phyloP scores from a whole-genome alignment of 2,888 invertebrate genomes.

The Julus scandinavius region DNA sequence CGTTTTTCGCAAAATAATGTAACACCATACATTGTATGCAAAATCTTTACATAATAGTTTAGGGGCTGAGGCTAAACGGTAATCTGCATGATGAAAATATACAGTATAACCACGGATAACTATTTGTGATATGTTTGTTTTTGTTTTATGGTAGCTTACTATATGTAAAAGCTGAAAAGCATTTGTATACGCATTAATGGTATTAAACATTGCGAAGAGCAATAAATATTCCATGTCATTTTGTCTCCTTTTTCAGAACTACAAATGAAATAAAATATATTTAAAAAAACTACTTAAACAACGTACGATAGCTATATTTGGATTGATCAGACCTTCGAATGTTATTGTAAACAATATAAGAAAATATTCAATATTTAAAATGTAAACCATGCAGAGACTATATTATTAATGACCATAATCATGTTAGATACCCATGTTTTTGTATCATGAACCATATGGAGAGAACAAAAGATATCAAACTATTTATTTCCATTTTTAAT shows the following conservation, averaged over 20 bases:
- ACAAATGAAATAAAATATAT: too few species aligned
- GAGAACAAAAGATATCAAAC: too few species aligned
- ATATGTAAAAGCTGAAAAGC: background rate
- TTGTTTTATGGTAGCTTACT: background rate
- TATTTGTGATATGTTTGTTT: background rate
- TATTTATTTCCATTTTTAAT: too few species aligned
- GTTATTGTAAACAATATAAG: too few species aligned
- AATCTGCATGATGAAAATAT: background rate
- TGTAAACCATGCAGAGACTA: too few species aligned
- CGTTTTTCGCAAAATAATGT: background rate
- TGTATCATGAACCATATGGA: too few species aligned
- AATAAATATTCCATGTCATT: background rate
- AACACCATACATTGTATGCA: background rate
- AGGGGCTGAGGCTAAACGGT: background rate
- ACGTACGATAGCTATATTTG: too few species aligned
- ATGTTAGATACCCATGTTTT: too few species aligned
- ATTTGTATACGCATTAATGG: background rate
- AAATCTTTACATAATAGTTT: background rate
- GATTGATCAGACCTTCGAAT: too few species aligned
- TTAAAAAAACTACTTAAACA: too few species aligned
- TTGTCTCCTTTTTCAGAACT: background rate
- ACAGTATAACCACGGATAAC: background rate
- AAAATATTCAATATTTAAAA: too few species aligned
- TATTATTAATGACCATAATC: too few species aligned
- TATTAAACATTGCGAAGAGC: slow-evolving; percentile 6